These are phyloP conservation scores for Hipposideros larvatus DNA, from an alignment of 2,797 vertebrate species.

Conservation along the genomic window DNA sequence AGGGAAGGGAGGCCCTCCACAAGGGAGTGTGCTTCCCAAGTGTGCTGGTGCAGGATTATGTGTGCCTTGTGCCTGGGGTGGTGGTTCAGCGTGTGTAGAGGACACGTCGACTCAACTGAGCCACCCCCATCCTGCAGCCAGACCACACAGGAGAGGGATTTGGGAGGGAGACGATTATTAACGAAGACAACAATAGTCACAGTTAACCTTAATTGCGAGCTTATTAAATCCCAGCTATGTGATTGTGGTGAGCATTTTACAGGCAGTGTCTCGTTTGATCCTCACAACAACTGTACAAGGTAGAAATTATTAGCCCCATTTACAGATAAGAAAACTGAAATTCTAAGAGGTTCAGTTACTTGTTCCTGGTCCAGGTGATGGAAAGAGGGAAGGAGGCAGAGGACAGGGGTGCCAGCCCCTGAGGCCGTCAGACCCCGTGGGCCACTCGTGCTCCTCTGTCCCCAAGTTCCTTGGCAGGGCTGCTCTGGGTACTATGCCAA, in stretches of 20 bases:
- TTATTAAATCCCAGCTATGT: constrained; percentile 74
- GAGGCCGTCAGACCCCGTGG: background rate
- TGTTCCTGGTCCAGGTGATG: constrained; percentile 11
- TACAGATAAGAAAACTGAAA: constrained; percentile 69
- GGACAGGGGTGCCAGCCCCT: background rate
- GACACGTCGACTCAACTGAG: background rate
- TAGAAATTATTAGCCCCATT: constrained; percentile 65
- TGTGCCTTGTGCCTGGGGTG: background rate
- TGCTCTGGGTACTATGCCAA: background rate
- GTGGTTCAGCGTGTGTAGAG: background rate
- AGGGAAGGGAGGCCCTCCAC: too few relatives aligned
- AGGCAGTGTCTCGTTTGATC: constrained; percentile 66
- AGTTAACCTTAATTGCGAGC: constrained; percentile 79
- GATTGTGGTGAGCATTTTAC: constrained; percentile 72
- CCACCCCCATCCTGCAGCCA: background rate
- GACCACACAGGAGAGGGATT: constrained; percentile 60
- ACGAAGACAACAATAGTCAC: constrained; percentile 79
- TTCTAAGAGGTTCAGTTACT: constrained; percentile 33
- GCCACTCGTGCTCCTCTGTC: background rate
- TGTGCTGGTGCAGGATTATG: background rate
- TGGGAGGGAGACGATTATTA: constrained; percentile 67
- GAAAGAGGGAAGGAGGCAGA: constrained; percentile 6
- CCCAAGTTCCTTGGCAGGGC: background rate
- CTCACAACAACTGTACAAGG: constrained; percentile 30
- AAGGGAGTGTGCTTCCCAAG: background rate